Evolutionary conservation across 2,888 invertebrate genomes (phyloP).

Genomic region (Drosophila cognata): DNA sequence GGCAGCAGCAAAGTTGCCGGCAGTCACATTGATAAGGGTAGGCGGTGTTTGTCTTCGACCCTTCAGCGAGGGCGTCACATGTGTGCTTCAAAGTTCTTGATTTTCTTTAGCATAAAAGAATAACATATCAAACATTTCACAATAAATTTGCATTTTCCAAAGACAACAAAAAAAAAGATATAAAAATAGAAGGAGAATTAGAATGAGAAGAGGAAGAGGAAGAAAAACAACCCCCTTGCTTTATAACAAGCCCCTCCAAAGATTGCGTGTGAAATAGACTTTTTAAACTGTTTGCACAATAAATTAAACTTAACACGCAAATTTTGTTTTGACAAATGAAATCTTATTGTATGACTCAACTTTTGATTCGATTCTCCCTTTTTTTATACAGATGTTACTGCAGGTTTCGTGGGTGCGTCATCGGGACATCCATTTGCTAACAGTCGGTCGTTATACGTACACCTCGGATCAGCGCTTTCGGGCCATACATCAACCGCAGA

Average conservation of each 20-base stretch:
- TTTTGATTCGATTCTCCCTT: slow-evolving; percentile 13
- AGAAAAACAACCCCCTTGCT: neutral
- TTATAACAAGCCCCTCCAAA: slow-evolving; percentile 7
- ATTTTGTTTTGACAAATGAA: slow-evolving; percentile 50
- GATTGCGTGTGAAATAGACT: slow-evolving; percentile 69
- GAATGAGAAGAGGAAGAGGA: neutral
- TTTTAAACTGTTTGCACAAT: slow-evolving; percentile 70
- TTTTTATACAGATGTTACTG: slow-evolving; percentile 86
- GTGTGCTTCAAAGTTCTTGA: slow-evolving; percentile 51
- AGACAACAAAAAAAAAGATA: neutral
- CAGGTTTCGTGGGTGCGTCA: slow-evolving; percentile 97
- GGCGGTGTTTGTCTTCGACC: slow-evolving; percentile 11
- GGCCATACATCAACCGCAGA: slow-evolving; percentile 93
- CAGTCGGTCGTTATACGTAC: slow-evolving; percentile 95
- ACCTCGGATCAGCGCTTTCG: slow-evolving; percentile 96
- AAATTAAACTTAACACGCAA: slow-evolving; percentile 54
- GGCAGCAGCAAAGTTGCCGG: slow-evolving; percentile 32
- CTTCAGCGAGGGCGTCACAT: slow-evolving; percentile 29
- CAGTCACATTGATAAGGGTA: slow-evolving; percentile 56
- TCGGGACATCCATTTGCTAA: slow-evolving; percentile 94
- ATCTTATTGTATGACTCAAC: slow-evolving; percentile 31
- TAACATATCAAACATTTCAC: slow-evolving; percentile 56
- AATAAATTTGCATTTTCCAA: slow-evolving; percentile 73
- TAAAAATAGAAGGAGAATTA: neutral
- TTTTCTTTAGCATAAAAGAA: slow-evolving; percentile 21